A percentile compares a stretch with the other conserved stretches of the same genome.
phyloP scores from a whole-genome alignment of 2,113 vertebrate species.

The Mesitornis unicolor region DNA sequence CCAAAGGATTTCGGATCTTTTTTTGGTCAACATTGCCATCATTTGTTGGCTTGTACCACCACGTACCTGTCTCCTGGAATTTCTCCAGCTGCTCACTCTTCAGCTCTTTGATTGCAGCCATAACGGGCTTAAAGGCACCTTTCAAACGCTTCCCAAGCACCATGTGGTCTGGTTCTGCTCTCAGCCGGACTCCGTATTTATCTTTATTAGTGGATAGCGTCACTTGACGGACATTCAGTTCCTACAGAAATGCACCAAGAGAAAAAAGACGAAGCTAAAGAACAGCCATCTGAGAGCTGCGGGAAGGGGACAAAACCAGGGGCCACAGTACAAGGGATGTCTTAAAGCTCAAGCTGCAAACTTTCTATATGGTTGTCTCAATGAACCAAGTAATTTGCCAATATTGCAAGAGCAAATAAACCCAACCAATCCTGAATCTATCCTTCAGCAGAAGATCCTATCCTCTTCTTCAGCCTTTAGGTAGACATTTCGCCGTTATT shows the following conservation, averaged over 20 bases:
- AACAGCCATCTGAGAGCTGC: not conserved
- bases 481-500: fast-evolving
- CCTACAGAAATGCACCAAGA: constrained; percentile 68
- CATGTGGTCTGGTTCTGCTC: constrained; percentile 96
- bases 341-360: fast-evolving
- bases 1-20: not conserved
- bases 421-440: not conserved
- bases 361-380: fast-evolving
- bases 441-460: not conserved
- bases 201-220: constrained; percentile 92
- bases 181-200: constrained; percentile 86
- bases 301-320: not conserved
- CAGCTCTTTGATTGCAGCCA: constrained; percentile 87
- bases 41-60: no score
- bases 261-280: not conserved
- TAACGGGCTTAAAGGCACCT: constrained; percentile 88
- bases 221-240: constrained; percentile 90
- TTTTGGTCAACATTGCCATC: not conserved
- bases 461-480: not conserved
- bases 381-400: fast-evolving
- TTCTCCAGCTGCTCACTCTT: constrained; percentile 85
- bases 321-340: no score
- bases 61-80: constrained; percentile 88
- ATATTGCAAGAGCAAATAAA: not conserved
- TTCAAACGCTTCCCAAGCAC: constrained; percentile 95